Evolutionary conservation across 2,113 vertebrate genomes (phyloP), one percentile per base, ranked within the genome.

Genomic region (Nettapus auritus): DNA sequence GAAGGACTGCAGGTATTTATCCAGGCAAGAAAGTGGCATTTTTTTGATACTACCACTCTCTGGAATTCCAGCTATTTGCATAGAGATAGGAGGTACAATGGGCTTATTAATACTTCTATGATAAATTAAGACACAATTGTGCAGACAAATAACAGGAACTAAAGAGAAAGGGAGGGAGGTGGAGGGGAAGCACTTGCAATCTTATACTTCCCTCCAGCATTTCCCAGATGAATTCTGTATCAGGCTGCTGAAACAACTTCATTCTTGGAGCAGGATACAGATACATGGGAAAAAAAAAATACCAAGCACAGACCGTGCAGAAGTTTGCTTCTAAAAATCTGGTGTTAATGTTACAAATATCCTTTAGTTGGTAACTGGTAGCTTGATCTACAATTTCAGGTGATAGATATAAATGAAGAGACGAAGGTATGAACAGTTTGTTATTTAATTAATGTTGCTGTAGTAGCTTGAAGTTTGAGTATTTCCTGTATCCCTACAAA

Each of bases 1-100:
- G 73, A 84, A 70, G 21, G 83, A 31, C 77, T 55, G 53, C 84
- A 82, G 62, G 40, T 73, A 82, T 88, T 94, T 96, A 84, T 56
- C 55, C 52, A 64, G 74, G 77, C 56, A 84, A 89, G 74, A 42
- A 90, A 86, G n/a, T 12, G 18, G 19, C 33, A 21, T 66, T 83
- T 82, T 81, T 77, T 26, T 25, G 21, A 66, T 87, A 36, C 0
- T 6, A 26, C 31, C 28, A 1, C 5, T 74, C 8, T 46, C 66
- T 74, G 73, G 69, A 89, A 95, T 82, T 78, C 42, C 46, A 84
- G 69, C 57, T 82, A 55, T 91, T 91, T 70, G 36, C 77, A 42
- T 38, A 53, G 62, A 70, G 74, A 83, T 25, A 78, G 36, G 83
- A 55, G 50, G 50, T 46, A 81, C 55, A 92, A 75, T 53, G 36